A percentile compares a stretch with the other conserved stretches of the same genome.
These are phyloP conservation scores for Plebejus argus DNA, from an alignment of 2,888 invertebrate species.

Conservation along the genomic window DNA sequence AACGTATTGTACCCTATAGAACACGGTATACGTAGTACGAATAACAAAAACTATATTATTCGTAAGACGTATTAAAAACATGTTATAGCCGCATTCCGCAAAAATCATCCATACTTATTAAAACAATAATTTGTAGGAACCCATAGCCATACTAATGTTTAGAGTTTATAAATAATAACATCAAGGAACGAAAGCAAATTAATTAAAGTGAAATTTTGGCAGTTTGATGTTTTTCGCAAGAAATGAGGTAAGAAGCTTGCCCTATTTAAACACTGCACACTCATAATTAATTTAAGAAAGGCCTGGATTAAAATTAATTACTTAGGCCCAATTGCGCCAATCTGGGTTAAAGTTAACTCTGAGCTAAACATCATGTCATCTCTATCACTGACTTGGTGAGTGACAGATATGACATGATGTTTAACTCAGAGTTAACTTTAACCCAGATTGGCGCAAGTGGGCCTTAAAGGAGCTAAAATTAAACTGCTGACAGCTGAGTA, in stretches of 20 bases:
- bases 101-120: background rate
- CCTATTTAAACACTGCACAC: slow-evolving; percentile 18
- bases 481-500: too few species aligned
- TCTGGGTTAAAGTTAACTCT: too few species aligned
- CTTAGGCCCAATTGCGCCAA: too few species aligned
- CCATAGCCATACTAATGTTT: background rate
- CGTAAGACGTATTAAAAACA: too few species aligned
- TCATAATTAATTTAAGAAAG: slow-evolving; percentile 3
- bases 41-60: too few species aligned
- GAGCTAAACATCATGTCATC: too few species aligned
- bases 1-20: background rate
- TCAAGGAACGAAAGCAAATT: background rate
- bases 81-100: background rate
- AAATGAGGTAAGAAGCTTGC: slow-evolving; percentile 3
- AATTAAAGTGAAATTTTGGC: background rate
- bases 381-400: too few species aligned
- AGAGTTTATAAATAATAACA: background rate
- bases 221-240: background rate
- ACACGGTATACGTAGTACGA: too few species aligned
- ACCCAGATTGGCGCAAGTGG: too few species aligned
- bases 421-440: too few species aligned
- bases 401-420: too few species aligned
- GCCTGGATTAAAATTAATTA: slow-evolving; percentile 5
- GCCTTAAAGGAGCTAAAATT: background rate
- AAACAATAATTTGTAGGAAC: background rate